Evolutionary conservation across 2,113 vertebrate species (phyloP), one percentile per base, ranked within the genome.

Genomic region (Melanocharis versteri): DNA sequence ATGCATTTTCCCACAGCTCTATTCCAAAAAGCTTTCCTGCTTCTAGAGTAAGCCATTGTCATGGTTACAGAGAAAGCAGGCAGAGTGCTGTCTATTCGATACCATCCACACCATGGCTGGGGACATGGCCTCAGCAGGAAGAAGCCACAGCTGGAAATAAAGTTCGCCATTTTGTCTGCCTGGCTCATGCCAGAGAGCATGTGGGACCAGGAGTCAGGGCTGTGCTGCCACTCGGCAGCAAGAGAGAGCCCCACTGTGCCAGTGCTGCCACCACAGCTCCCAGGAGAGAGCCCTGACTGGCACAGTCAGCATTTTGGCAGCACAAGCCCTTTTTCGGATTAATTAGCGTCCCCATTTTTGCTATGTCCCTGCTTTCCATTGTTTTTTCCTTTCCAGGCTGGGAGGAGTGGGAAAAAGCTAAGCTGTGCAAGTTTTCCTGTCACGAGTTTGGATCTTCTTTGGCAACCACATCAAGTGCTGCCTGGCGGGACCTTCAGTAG

Each of bases 181-280:
- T 45, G 39, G 37, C 27, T 37, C 22, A 20, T 37, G 14, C 26
- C 39, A 78, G 39, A 27, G 21, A 5, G 11, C 2, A 2, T 58
- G 45, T 45, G 45, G 22, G 33, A 37, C 10, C 12, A 69, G 45
- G 10, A 60, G 5, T 9, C 15, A 28, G 45, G 33, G 28, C 62
- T 0, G 0, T 28, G 54, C 33, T 33, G 22, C 22, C 22, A 4
- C 27, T 18, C 17, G 33, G 33, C 62, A 37, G 18, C 37, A 37
- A 31, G 22, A 44, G 42, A 56, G 7, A 51, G 33, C 33, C 18
- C 17, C 26, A 17, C 24, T 1, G 30, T 30, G 42, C 42, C 69
- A 35, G 42, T 2, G 0, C 24, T 15, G 24, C 39, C 13, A 6
- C n/a, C 40, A n/a, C 2, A 0, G 42, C 21, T 7, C 30, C 16